A percentile compares a stretch with the other conserved stretches of the same genome.
These are phyloP conservation scores for Cheirogaleus medius DNA, from an alignment of 2,113 vertebrate genomes.

Conservation along the genomic window DNA sequence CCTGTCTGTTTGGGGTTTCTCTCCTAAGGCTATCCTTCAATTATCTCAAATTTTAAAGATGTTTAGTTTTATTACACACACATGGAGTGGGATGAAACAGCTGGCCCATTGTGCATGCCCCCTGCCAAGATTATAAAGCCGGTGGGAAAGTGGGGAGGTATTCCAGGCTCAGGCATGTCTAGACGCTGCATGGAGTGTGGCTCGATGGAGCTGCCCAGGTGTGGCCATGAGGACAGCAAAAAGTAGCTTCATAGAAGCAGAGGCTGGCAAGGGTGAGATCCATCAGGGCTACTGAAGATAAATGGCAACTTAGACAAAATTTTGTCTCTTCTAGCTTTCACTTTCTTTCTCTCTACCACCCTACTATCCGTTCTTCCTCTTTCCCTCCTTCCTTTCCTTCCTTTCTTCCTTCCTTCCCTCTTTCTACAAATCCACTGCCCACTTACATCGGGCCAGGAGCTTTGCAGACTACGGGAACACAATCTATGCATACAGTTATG, in stretches of 20 bases:
- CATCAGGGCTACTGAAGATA: not conserved
- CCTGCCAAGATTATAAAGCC: not conserved
- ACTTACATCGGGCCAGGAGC: not conserved
- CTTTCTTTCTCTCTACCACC: not conserved
- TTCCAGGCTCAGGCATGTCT: not conserved
- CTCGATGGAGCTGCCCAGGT: not conserved
- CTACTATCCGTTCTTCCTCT: constrained; percentile 37
- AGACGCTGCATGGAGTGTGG: no score
- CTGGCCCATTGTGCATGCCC: not conserved
- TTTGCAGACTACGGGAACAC: not conserved
- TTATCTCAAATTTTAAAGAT: not conserved
- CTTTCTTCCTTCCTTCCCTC: not conserved
- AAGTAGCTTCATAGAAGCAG: not conserved
- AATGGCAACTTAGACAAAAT: not conserved
- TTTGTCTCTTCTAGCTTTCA: not conserved
- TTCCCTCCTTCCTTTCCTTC: not conserved
- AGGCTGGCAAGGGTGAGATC: not conserved
- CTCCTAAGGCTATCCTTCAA: not conserved
- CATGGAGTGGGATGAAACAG: not conserved
- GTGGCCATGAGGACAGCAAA: not conserved
- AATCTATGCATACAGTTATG: not conserved
- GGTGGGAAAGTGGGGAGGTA: not conserved
- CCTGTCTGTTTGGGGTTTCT: not conserved
- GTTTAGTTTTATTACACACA: not conserved
- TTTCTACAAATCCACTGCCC: not conserved